Conservation (phyloP, 2,113 vertebrate genomes). For the Falcunculus frontatus region DNA sequence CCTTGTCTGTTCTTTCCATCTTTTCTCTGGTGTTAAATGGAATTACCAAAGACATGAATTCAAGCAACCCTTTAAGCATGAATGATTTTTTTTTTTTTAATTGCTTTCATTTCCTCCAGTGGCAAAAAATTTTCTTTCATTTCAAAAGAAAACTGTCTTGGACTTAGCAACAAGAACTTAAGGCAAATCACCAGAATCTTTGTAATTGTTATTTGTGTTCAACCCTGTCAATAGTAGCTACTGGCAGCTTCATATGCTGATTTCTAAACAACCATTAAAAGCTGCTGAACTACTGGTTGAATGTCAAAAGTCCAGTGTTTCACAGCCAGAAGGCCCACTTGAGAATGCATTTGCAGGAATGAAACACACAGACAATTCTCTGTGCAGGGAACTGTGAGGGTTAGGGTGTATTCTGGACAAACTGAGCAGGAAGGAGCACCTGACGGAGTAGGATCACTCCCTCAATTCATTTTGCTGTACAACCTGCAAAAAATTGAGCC, state of each 20-base stretch:
- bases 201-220: neutral
- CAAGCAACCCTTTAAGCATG: neutral
- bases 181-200: neutral
- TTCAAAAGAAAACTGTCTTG: neutral
- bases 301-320: neutral
- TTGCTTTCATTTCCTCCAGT: neutral
- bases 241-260: neutral
- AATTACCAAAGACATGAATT: neutral
- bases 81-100: neutral
- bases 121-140: neutral
- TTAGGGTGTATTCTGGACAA: neutral
- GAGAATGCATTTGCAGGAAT: neutral
- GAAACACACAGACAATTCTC: neutral
- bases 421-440: neutral
- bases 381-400: neutral
- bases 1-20: neutral
- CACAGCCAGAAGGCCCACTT: neutral
- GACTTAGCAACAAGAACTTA: neutral
- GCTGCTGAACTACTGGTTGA: neutral
- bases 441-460: neutral
- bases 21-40: neutral
- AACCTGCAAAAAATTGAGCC: neutral
- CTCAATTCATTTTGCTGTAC: neutral
- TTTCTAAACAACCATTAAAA: neutral
- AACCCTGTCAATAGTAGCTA: neutral